Evolutionary conservation across 1,140 invertebrate species (phyloP).

Genomic region (Drosophila malerkotliana): DNA sequence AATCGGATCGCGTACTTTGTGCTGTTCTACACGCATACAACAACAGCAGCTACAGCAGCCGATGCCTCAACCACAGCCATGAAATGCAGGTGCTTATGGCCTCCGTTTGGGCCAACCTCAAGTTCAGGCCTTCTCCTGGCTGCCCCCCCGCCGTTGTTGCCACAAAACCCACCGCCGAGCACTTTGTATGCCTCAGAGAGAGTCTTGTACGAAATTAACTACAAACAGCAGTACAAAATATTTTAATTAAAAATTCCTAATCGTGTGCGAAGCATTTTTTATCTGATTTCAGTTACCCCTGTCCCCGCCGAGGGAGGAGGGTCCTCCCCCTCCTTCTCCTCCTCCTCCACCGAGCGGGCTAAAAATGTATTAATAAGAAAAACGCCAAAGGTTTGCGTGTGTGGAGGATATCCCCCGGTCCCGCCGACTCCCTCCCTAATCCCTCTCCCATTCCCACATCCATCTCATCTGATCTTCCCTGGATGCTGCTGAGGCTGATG

Average conservation of each 20-base stretch:
- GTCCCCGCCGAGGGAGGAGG: neutral
- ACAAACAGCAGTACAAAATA: conserved; percentile 84
- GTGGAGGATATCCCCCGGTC: conserved; percentile 44
- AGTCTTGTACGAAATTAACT: conserved; percentile 79
- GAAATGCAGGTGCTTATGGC: conserved; percentile 73
- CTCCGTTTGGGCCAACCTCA: conserved; percentile 31
- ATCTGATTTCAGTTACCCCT: conserved; percentile 72
- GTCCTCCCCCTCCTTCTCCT: conserved; percentile 7
- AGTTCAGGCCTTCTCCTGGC: neutral
- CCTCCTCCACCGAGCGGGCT: conserved; percentile 27
- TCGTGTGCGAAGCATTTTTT: conserved; percentile 84
- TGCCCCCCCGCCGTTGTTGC: neutral
- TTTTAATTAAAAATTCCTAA: conserved; percentile 84
- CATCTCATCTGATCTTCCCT: conserved; percentile 46
- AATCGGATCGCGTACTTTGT: conserved; percentile 81
- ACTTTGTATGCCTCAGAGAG: conserved; percentile 67
- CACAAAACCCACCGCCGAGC: conserved; percentile 18
- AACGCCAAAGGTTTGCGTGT: conserved; percentile 79
- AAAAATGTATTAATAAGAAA: conserved; percentile 84
- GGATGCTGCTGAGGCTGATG: conserved; percentile 7
- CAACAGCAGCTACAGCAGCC: conserved; percentile 38
- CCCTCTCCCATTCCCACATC: conserved; percentile 1
- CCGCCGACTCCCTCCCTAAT: neutral
- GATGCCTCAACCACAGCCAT: conserved; percentile 22
- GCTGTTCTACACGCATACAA: conserved; percentile 82